phyloP scores from a whole-genome alignment of 2,113 vertebrate genomes.

The Nicator chloris region DNA sequence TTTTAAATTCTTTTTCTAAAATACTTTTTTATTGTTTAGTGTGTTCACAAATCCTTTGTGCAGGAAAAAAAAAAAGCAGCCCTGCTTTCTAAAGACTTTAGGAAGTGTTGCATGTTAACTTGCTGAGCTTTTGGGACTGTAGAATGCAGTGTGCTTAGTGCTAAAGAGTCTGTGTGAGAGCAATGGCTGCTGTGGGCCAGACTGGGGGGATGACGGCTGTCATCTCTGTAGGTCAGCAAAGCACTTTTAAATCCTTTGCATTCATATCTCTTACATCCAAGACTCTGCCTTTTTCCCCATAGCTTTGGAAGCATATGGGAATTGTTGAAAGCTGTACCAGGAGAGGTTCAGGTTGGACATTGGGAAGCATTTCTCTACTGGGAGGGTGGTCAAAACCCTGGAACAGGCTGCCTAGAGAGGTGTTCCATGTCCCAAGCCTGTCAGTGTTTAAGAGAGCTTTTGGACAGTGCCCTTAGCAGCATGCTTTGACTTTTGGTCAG shows the following conservation, averaged over 20 bases:
- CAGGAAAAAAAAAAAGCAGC: background rate
- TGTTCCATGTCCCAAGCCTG: accelerated
- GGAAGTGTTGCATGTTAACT: background rate
- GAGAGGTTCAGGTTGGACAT: background rate
- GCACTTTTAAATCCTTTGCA: background rate
- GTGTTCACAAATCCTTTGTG: background rate
- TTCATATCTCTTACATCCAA: background rate
- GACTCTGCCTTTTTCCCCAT: background rate
- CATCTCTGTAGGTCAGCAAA: background rate
- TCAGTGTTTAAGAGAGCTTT: background rate
- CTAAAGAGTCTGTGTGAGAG: background rate
- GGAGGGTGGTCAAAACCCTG: background rate
- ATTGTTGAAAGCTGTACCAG: background rate
- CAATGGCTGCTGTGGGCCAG: background rate
- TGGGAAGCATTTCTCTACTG: background rate
- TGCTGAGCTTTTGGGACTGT: background rate
- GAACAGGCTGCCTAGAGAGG: background rate
- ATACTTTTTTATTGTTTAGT: background rate
- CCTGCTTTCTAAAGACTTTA: background rate
- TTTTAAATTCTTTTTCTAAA: background rate
- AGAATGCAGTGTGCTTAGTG: accelerated
- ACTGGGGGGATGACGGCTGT: background rate
- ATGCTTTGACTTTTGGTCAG: background rate
- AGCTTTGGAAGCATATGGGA: accelerated
- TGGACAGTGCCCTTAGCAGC: background rate